Evolutionary conservation across 2,797 vertebrate genomes (phyloP), one percentile per base, ranked within the genome.

Genomic region (Crocodylus rhombifer): DNA sequence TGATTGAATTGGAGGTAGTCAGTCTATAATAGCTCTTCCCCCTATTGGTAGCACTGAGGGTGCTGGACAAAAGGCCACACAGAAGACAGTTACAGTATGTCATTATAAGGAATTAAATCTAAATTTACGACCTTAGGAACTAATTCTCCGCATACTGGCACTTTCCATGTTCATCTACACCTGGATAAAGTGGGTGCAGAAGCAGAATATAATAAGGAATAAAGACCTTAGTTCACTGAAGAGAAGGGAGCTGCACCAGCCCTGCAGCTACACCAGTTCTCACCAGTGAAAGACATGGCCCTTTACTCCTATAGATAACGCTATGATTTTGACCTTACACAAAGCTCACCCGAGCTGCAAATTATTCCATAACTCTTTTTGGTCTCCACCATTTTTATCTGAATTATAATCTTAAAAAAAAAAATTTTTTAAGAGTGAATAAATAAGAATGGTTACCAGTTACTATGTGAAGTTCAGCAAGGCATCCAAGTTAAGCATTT

Each of bases 341-440:
- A 80, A 82, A 58, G 14, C 67, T 63, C 57, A 60, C 90, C 62
- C 33, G 81, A 62, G 76, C 82, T 92, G 77, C 88, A 93, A 90
- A 58, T 4, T 23, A 60, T 93, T 88, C 88, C 36, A 82, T 28
- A 1, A n/a, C 36, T 12, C 57, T 79, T 67, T 82, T 82, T 56
- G 67, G 36, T 61, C 84, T 7, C 1, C 14, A 20, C 26, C 71
- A n/a, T 77, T 88, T 36, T 73, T 42, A 15, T 42, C 42, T 78
- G 16, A 17, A 42, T 16, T 28, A 61, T 36, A 61, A 11, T 5
- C 36, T 16, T 78, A 20, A 28, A 17, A 78, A 26, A 62, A 60
- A 51, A 78, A 61, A 13, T 14, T 36, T 78, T 17, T 11, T 51
- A 51, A 51, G 42, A 51, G 42, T 51, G 65, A 69, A 71, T 36